These are phyloP conservation scores for Pammene aurita DNA, from an alignment of 2,888 invertebrate species.

Conservation along the genomic window DNA sequence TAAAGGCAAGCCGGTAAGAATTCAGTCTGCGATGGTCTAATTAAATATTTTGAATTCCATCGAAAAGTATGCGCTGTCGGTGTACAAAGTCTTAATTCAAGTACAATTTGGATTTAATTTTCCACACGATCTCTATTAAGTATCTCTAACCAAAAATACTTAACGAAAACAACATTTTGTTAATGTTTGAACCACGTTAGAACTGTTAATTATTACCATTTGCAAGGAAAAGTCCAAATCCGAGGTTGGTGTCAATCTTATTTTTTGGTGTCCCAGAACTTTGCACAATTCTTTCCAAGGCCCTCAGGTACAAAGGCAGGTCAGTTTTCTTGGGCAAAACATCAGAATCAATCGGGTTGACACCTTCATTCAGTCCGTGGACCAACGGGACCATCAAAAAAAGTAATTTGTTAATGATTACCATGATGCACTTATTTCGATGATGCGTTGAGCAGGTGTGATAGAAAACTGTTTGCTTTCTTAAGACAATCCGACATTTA, in stretches of 20 bases:
- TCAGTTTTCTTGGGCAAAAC: slow-evolving; percentile 52
- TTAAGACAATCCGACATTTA: slow-evolving; percentile 43
- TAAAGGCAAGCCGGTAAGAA: too few relatives aligned
- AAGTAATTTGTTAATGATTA: background rate
- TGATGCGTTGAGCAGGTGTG: slow-evolving; percentile 47
- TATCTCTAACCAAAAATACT: too few relatives aligned
- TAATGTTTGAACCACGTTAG: too few relatives aligned
- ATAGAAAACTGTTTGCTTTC: slow-evolving; percentile 52
- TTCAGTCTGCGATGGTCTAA: too few relatives aligned
- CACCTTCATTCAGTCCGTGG: slow-evolving; percentile 11
- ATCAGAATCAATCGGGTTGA: background rate
- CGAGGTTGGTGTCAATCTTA: slow-evolving; percentile 57
- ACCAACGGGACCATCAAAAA: slow-evolving; percentile 15
- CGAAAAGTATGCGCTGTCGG: too few relatives aligned
- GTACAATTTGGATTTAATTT: too few relatives aligned
- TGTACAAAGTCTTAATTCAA: too few relatives aligned
- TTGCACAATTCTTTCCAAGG: slow-evolving; percentile 51
- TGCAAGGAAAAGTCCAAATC: slow-evolving; percentile 61
- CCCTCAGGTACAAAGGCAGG: slow-evolving; percentile 51
- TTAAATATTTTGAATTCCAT: too few relatives aligned
- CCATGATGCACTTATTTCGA: slow-evolving; percentile 16
- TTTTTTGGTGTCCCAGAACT: slow-evolving; percentile 51
- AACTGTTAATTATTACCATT: slow-evolving; percentile 55
- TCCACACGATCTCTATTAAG: too few relatives aligned
- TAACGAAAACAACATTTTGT: too few relatives aligned